Percentiles rank a stretch among this genome's conserved stretches.
These are phyloP conservation scores for Harmothoe impar DNA, from an alignment of 2,888 invertebrate species.

Conservation along the genomic window DNA sequence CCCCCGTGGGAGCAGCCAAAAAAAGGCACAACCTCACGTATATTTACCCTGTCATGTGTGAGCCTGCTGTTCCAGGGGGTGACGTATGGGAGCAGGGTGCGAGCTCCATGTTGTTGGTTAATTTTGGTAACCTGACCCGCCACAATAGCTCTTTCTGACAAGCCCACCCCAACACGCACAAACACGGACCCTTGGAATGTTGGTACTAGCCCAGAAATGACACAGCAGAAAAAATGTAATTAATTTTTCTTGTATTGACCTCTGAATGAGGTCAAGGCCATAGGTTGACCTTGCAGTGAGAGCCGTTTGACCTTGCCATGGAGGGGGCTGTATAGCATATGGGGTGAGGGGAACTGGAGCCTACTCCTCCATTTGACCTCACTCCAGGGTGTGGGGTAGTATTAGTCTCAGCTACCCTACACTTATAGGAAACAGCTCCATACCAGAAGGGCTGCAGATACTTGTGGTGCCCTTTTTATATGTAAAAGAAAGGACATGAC, in stretches of 20 bases:
- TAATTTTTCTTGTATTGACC: conserved; percentile 1
- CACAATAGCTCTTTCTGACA: conserved; percentile 12
- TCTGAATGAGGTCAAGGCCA: background rate
- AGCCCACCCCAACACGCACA: background rate
- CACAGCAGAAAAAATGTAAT: background rate
- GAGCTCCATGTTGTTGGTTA: background rate
- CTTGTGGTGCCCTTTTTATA: background rate
- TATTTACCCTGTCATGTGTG: no score
- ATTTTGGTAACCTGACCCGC: background rate
- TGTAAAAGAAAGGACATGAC: no score
- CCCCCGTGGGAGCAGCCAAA: no score
- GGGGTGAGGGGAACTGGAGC: background rate
- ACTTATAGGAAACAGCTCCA: background rate
- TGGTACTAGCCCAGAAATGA: background rate
- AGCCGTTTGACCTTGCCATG: background rate
- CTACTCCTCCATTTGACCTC: background rate
- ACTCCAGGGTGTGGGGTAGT: background rate
- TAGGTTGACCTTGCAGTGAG: conserved; percentile 16
- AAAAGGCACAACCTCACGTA: no score
- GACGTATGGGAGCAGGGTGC: no score
- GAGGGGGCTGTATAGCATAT: background rate
- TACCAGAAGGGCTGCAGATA: background rate
- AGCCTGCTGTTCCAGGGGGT: no score
- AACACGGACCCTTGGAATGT: background rate
- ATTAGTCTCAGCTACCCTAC: background rate